Conservation (phyloP, 1,140 invertebrate species). For the Laodelphax striatellus region DNA sequence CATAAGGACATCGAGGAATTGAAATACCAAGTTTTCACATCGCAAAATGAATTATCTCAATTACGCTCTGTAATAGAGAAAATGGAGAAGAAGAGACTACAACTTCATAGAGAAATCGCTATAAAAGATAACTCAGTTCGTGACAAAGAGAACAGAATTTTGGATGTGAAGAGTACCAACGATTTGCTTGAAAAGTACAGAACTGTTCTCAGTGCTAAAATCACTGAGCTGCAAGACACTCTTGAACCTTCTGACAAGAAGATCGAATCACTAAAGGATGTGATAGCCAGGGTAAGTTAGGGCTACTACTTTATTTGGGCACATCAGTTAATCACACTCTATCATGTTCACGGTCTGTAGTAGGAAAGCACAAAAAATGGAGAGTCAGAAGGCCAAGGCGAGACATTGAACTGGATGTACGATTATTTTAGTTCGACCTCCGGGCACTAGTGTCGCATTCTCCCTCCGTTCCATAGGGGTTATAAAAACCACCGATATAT, state of each 20-base stretch:
- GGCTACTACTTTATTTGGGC: background rate
- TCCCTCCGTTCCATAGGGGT: no score
- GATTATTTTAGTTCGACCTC: no score
- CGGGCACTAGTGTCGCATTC: no score
- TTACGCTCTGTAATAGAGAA: slow-evolving; percentile 53
- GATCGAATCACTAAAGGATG: slow-evolving; percentile 66
- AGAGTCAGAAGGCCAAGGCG: no score
- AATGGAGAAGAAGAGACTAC: slow-evolving; percentile 59
- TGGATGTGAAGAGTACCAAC: slow-evolving; percentile 71
- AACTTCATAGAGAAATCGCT: slow-evolving; percentile 60
- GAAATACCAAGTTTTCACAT: slow-evolving; percentile 46
- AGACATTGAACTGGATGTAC: no score
- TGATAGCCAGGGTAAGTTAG: slow-evolving; percentile 51
- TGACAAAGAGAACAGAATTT: slow-evolving; percentile 74
- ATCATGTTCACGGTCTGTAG: no score
- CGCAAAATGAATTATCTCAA: slow-evolving; percentile 52
- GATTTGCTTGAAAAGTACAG: slow-evolving; percentile 84
- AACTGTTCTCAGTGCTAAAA: slow-evolving; percentile 81
- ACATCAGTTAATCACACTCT: no score
- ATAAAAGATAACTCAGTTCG: slow-evolving; percentile 71
- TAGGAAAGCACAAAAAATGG: no score
- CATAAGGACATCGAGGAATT: slow-evolving; percentile 62
- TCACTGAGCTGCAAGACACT: slow-evolving; percentile 71
- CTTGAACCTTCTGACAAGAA: slow-evolving; percentile 70
- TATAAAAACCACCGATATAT: no score